Conservation (phyloP, 2,113 vertebrate genomes). For the Vulpes vulpes region DNA sequence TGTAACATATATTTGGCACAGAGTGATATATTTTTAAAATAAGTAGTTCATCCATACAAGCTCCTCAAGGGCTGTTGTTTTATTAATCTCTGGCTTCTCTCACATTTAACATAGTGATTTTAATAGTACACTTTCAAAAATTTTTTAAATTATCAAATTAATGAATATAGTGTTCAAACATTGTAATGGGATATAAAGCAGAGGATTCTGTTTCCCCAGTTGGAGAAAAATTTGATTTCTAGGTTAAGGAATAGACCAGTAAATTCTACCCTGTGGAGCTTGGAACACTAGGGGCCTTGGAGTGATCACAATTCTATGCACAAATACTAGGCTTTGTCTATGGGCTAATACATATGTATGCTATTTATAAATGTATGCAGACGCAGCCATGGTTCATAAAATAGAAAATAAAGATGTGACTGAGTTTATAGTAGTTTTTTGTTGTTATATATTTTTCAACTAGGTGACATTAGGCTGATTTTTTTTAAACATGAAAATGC, state of each 20-base stretch:
- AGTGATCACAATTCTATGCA: neutral
- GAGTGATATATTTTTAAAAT: neutral
- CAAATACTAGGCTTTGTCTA: conserved; percentile 1
- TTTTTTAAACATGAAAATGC: neutral
- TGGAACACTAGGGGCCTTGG: neutral
- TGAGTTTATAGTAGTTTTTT: conserved; percentile 31
- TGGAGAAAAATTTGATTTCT: conserved; percentile 24
- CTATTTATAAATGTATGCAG: neutral
- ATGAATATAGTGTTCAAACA: neutral
- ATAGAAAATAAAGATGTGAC: neutral
- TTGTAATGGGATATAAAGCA: neutral
- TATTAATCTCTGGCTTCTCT: neutral
- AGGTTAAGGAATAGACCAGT: neutral
- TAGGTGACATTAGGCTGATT: neutral
- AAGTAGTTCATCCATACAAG: neutral
- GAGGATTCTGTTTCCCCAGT: neutral
- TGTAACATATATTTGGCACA: neutral
- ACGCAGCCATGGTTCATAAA: neutral
- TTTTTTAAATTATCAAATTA: neutral
- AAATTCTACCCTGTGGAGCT: neutral
- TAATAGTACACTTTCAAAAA: neutral
- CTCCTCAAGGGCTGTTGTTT: neutral
- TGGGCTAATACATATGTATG: neutral
- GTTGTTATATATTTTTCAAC: neutral
- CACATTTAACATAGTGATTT: neutral